Conservation (phyloP, 2,888 invertebrate species). For the Synanthedon tipuliformis region DNA sequence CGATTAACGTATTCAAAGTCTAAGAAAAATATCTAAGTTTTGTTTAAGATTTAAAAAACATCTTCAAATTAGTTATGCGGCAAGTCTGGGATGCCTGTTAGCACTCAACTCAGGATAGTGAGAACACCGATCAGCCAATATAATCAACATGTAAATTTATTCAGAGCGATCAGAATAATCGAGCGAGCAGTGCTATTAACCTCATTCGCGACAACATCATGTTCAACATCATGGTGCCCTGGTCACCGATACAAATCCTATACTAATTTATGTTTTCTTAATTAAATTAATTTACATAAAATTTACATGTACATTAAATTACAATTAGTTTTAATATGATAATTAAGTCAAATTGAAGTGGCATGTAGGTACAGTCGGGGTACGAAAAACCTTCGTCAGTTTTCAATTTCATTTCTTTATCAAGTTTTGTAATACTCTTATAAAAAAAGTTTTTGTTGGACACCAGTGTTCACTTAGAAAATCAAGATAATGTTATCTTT, state of each 20-base stretch:
- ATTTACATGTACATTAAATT: neutral
- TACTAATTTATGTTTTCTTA: constrained; percentile 24
- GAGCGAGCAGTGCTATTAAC: constrained; percentile 52
- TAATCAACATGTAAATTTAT: constrained; percentile 65
- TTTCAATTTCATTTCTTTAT: too few species aligned
- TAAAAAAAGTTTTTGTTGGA: too few species aligned
- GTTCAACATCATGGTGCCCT: constrained; percentile 41
- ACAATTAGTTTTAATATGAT: neutral
- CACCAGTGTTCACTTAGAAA: too few species aligned
- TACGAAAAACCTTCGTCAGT: too few species aligned
- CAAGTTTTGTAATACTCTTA: too few species aligned
- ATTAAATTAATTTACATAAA: neutral
- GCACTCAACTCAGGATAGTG: constrained; percentile 35
- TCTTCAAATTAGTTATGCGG: neutral
- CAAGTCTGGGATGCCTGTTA: constrained; percentile 29
- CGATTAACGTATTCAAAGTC: too few species aligned
- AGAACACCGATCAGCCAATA: constrained; percentile 38
- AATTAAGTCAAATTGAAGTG: neutral
- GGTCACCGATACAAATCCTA: constrained; percentile 33
- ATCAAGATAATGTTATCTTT: too few species aligned
- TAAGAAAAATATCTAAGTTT: too few species aligned
- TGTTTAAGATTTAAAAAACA: too few species aligned
- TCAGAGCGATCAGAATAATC: constrained; percentile 59
- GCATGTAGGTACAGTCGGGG: too few species aligned
- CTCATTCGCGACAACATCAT: constrained; percentile 48